Percentiles rank a stretch among this genome's conserved stretches.
Evolutionary conservation across 2,888 invertebrate species (phyloP).

Genomic region (Thalpophila matura): DNA sequence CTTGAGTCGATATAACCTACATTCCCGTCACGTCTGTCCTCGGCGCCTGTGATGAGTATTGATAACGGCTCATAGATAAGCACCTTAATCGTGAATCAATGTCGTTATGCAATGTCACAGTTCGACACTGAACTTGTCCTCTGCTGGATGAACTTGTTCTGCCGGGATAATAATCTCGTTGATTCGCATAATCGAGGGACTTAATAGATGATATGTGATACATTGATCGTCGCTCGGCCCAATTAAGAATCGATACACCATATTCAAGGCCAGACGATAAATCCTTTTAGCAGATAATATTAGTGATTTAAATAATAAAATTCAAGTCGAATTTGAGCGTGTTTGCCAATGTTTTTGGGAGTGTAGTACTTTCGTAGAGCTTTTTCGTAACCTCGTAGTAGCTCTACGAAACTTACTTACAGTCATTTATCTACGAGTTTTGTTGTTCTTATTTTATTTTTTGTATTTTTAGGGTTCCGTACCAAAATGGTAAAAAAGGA

Average conservation of each 20-base stretch:
- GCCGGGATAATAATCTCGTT: slow-evolving; percentile 39
- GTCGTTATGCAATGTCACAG: slow-evolving; percentile 64
- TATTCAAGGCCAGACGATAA: slow-evolving; percentile 30
- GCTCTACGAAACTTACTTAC: slow-evolving; percentile 47
- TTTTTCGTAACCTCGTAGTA: slow-evolving; percentile 50
- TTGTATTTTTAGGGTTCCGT: no score
- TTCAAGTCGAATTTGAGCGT: slow-evolving; percentile 5
- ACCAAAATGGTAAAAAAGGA: no score
- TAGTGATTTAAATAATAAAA: slow-evolving; percentile 15
- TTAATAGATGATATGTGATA: slow-evolving; percentile 33
- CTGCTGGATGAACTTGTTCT: slow-evolving; percentile 43
- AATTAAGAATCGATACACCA: slow-evolving; percentile 38
- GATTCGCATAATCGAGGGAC: slow-evolving; percentile 25
- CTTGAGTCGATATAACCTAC: slow-evolving; percentile 41
- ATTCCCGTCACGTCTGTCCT: slow-evolving; percentile 64
- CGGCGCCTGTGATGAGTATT: slow-evolving; percentile 60
- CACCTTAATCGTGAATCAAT: slow-evolving; percentile 69
- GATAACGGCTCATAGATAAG: slow-evolving; percentile 71
- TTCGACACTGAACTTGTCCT: slow-evolving; percentile 72
- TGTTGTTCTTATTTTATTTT: not conserved
- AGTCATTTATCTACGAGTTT: not conserved
- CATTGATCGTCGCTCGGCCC: slow-evolving; percentile 7
- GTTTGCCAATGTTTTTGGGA: slow-evolving; percentile 29
- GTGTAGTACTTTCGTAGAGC: slow-evolving; percentile 52
- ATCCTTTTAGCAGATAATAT: slow-evolving; percentile 29